These are phyloP conservation scores for Amazona guildingii DNA, from an alignment of 2,113 vertebrate species.

Conservation along the genomic window DNA sequence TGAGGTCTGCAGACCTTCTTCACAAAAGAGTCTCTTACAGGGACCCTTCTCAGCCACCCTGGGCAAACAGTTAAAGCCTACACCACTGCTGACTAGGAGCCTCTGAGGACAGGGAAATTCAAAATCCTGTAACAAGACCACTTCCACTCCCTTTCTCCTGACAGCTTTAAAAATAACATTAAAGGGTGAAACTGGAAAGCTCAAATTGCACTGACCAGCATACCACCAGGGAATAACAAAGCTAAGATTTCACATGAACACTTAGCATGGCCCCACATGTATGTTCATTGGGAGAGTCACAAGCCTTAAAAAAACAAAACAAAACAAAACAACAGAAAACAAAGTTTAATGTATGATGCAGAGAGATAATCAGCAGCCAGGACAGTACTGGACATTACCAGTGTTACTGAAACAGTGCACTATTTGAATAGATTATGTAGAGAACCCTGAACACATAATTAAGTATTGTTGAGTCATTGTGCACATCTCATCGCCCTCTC, in stretches of 20 bases:
- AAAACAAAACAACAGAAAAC: background rate
- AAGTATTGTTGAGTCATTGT: background rate
- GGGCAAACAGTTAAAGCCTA: background rate
- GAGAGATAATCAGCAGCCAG: background rate
- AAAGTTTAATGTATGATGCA: background rate
- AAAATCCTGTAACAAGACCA: background rate
- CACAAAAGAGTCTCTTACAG: rapidly evolving
- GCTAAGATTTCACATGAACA: background rate
- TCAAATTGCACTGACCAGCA: background rate
- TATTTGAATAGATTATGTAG: background rate
- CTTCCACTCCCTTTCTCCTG: background rate
- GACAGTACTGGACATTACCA: background rate
- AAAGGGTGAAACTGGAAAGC: background rate
- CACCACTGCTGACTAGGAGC: background rate
- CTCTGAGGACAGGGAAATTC: background rate
- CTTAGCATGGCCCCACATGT: background rate
- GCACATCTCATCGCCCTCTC: background rate
- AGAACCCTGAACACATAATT: background rate
- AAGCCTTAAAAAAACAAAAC: background rate
- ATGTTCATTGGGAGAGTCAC: background rate
- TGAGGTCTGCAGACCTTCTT: background rate
- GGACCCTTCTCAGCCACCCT: background rate
- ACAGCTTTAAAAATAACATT: background rate
- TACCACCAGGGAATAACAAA: background rate
- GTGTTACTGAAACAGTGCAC: background rate